Evolutionary conservation across 1,140 invertebrate genomes (phyloP), one percentile per base, ranked within the genome.

Genomic region (Tetragonula clypearis): DNA sequence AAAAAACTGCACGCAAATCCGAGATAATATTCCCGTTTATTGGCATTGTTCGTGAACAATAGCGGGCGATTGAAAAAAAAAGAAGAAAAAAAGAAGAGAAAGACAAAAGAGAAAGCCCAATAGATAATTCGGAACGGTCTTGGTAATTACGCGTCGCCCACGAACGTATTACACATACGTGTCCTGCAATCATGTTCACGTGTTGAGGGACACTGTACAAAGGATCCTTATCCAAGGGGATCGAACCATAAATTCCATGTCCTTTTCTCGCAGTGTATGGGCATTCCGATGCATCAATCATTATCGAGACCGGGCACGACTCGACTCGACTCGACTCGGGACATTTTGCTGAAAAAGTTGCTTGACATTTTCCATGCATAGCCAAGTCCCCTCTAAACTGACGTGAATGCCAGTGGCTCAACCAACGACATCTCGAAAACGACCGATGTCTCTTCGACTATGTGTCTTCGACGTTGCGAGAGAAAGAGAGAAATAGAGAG

Each of bases 311-410:
- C 23, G 76, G 66, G 14, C n/a, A 6, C 65, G 26, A 15, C 30
- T 17, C 65, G 65, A 66, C 23, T 17, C 65, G 65, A 66, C 23
- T 60, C 41, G 65, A 66, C 23, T 60, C 41, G 62, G 41, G 66
- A 79, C 66, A 30, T 79, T 55, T 41, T 68, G 17, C 6, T 78
- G 35, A 78, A 78, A 75, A 53, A 78, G 76, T 78, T 78, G 41
- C 77, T 79, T 55, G 77, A 79, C 77, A 68, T 68, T 35, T 79
- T 23, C 60, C 60, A 66, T 66, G 65, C 65, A 66, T 66, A 66
- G 65, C 26, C 65, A 66, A 66, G 65, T 66, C 26, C 26, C 26
- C 65, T 66, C 15, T 66, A 66, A 66, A 66, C 65, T 66, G 65
- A 66, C 65, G 65, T 1, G 65, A 66, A 66, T 15, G 65, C 26